Evolutionary conservation across 2,113 vertebrate species (phyloP), one percentile per base, ranked within the genome.

Genomic region (Lota lota): DNA sequence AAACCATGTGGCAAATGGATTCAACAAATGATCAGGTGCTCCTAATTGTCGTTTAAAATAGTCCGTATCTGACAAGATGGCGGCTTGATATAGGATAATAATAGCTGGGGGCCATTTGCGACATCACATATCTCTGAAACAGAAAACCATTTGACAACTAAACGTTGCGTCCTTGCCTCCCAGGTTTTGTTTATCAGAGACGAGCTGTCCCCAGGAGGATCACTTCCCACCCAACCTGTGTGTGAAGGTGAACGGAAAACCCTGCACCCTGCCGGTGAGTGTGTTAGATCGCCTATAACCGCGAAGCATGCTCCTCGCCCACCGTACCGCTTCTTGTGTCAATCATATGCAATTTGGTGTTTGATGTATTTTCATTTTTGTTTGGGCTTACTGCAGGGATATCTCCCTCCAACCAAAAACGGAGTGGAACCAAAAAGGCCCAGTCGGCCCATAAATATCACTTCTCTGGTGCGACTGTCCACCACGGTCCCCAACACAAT

Each of bases 341-440:
- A 47, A 11, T 47, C 40, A 12, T 47, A 47, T 8, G 2, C 40
- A 47, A 47, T 47, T 12, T 8, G 10, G 8, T 47, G 40, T 0
- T 47, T 47, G 7, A 47, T 75, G 24, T 74, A 63, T 53, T 62
- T 3, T 50, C 1, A 12, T 28, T 51, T 58, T 2, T 54, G 0
- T 51, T 58, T 2, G 51, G 0, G 28, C 7, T 33, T 16, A 22
- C 61, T 66, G 28, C 64, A 99, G 97, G 97, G 97, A 71, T 99
- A 99, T 79, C 97, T 99, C 93, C 97, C 97, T 86, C 97, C 97
- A 84, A 99, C 97, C 93, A 99, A 99, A 95, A 99, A 98, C 66
- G 97, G 97, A 83, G 97, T 98, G 61, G 97, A 99, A 94, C 97
- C 97, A 94, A 99, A 99, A 94, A 94, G 97, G 90, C 97, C 96